Conservation (phyloP, 2,113 vertebrate genomes). For the Myanophis thanlyinensis region DNA sequence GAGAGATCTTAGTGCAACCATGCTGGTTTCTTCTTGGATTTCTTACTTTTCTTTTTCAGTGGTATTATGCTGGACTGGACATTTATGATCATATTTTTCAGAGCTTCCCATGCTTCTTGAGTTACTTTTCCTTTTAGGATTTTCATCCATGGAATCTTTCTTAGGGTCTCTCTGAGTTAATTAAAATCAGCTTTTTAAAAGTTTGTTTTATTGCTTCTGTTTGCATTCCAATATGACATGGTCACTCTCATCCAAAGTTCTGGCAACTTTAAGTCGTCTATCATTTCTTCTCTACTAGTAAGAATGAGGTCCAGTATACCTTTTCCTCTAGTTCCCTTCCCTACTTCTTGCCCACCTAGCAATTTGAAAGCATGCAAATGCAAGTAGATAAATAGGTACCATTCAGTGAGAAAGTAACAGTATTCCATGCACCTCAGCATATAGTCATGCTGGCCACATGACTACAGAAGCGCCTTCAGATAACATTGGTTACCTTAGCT, state of each 20-base stretch:
- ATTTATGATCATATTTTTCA: not conserved
- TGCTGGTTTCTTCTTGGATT: too few relatives aligned
- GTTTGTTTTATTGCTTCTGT: not conserved
- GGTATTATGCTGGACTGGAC: not conserved
- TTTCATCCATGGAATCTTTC: not conserved
- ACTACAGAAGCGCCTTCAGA: not conserved
- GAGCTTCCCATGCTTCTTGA: not conserved
- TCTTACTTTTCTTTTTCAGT: not conserved
- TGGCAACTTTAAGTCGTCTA: not conserved
- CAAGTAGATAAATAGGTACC: not conserved
- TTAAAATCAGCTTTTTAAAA: not conserved
- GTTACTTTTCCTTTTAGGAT: not conserved
- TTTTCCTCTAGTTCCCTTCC: not conserved
- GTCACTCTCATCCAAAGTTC: not conserved
- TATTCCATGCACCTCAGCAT: not conserved
- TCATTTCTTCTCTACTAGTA: not conserved
- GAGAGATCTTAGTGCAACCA: not conserved
- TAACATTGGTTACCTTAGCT: not conserved
- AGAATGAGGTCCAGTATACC: not conserved
- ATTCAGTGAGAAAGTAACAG: not conserved
- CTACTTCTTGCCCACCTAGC: not conserved
- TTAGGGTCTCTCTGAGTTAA: not conserved
- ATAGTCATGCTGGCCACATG: not conserved
- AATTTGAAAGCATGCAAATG: not conserved
- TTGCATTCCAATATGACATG: not conserved